Percentiles rank a stretch among this genome's conserved stretches.
These are phyloP conservation scores for Saturnia japonica DNA, from an alignment of 2,888 invertebrate species.

Conservation along the genomic window DNA sequence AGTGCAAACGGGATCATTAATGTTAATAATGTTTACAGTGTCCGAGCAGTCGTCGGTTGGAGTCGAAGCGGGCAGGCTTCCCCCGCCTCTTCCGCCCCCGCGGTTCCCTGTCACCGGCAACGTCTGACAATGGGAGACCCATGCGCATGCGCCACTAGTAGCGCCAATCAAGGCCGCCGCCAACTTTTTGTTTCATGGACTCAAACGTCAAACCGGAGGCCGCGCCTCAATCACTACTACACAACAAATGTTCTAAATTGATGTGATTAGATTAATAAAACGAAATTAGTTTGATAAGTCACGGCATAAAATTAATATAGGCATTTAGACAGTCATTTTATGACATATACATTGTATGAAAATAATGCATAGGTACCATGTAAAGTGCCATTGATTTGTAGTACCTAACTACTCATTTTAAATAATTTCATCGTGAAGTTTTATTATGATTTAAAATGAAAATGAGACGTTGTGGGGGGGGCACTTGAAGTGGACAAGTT, in stretches of 20 bases:
- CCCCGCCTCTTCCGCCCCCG: slow-evolving; percentile 91
- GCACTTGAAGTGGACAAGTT: not conserved
- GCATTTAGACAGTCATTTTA: slow-evolving; percentile 78
- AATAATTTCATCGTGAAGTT: slow-evolving; percentile 56
- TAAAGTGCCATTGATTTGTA: slow-evolving; percentile 72
- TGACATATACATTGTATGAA: slow-evolving; percentile 68
- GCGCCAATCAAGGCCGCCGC: slow-evolving; percentile 85
- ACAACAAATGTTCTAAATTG: slow-evolving; percentile 82
- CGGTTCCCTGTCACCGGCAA: slow-evolving; percentile 87
- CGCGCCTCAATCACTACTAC: slow-evolving; percentile 75
- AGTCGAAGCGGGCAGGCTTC: slow-evolving; percentile 87
- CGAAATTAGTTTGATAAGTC: slow-evolving; percentile 72
- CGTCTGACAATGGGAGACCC: slow-evolving; percentile 90
- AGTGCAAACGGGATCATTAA: not conserved
- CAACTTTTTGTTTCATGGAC: slow-evolving; percentile 85
- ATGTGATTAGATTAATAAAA: slow-evolving; percentile 77
- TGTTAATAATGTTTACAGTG: slow-evolving; percentile 81
- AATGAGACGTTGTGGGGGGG: not conserved
- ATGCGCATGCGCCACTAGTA: slow-evolving; percentile 83
- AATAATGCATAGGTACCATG: slow-evolving; percentile 66
- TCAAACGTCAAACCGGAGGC: slow-evolving; percentile 77
- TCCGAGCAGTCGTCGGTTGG: slow-evolving; percentile 92
- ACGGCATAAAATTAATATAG: slow-evolving; percentile 75
- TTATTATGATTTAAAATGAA: slow-evolving; percentile 40
- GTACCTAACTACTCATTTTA: slow-evolving; percentile 77